These are phyloP conservation scores for Pseudopodoces humilis DNA, from an alignment of 2,113 vertebrate species.

Conservation along the genomic window DNA sequence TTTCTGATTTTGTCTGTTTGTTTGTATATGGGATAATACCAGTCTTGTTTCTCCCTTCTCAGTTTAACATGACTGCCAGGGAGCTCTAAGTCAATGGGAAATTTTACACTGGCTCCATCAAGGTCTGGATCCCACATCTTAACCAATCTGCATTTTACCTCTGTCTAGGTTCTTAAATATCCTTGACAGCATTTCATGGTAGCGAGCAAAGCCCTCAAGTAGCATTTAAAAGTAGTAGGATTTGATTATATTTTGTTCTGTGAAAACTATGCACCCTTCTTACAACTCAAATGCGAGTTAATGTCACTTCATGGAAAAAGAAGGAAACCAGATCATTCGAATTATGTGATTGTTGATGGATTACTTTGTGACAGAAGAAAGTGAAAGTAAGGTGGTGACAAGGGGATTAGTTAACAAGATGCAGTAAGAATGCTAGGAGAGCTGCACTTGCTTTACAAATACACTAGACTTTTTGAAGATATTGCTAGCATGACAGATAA, in stretches of 20 bases:
- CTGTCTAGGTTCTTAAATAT: neutral
- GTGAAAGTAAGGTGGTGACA: slow-evolving; percentile 44
- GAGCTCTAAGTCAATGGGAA: neutral
- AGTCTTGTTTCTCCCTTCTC: neutral
- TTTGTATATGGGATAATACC: neutral
- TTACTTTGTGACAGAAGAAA: slow-evolving; percentile 58
- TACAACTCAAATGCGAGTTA: slow-evolving; percentile 46
- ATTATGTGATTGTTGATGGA: slow-evolving; percentile 60
- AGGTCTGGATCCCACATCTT: neutral
- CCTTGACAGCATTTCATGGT: neutral
- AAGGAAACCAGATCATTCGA: slow-evolving; percentile 58
- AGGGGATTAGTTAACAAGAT: slow-evolving; percentile 58
- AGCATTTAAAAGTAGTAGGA: slow-evolving; percentile 35
- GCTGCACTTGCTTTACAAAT: slow-evolving; percentile 50
- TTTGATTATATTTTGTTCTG: slow-evolving; percentile 41
- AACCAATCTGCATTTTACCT: neutral
- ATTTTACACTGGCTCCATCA: neutral
- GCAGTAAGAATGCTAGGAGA: slow-evolving; percentile 42
- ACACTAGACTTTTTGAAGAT: slow-evolving; percentile 53
- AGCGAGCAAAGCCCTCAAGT: neutral
- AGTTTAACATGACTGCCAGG: neutral
- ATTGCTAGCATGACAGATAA: slow-evolving; percentile 47
- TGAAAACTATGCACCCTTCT: slow-evolving; percentile 14
- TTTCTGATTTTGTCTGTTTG: neutral
- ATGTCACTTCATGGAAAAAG: slow-evolving; percentile 2